Evolutionary conservation across 92 coral and sea anemone genomes (phyloP).

Genomic region (Parazoanthus darwini): DNA sequence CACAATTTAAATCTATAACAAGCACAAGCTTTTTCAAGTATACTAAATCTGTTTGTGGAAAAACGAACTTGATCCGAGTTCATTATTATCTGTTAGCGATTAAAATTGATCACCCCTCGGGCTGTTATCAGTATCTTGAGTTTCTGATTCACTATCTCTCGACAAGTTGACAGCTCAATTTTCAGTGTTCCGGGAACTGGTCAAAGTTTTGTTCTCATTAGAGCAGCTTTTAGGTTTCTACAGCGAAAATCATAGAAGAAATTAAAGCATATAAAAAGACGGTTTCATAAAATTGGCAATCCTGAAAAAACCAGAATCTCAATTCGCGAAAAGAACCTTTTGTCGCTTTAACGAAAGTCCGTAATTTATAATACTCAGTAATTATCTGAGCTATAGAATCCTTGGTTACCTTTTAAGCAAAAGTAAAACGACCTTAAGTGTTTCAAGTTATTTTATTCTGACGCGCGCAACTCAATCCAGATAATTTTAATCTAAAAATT

Average conservation of each 20-base stretch:
- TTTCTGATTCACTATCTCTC: background rate
- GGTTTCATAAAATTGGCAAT: background rate
- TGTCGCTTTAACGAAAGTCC: background rate
- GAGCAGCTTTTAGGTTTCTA: background rate
- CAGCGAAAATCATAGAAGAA: no score
- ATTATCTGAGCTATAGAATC: background rate
- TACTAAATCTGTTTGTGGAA: no score
- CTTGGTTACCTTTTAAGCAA: background rate
- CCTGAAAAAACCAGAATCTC: background rate
- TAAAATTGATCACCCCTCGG: no score
- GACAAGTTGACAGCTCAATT: background rate
- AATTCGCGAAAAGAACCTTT: no score
- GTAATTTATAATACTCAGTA: no score
- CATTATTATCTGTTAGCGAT: no score
- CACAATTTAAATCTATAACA: no score
- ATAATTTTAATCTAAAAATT: no score
- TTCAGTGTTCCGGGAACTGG: background rate
- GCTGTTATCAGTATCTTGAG: background rate
- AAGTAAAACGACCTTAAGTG: background rate
- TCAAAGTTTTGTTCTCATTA: background rate
- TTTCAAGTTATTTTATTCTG: background rate
- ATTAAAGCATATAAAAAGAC: background rate
- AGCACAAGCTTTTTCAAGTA: no score
- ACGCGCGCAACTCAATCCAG: background rate
- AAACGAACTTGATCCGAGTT: no score